phyloP scores from a whole-genome alignment of 2,888 invertebrate species.

The Ophion obscuratus region DNA sequence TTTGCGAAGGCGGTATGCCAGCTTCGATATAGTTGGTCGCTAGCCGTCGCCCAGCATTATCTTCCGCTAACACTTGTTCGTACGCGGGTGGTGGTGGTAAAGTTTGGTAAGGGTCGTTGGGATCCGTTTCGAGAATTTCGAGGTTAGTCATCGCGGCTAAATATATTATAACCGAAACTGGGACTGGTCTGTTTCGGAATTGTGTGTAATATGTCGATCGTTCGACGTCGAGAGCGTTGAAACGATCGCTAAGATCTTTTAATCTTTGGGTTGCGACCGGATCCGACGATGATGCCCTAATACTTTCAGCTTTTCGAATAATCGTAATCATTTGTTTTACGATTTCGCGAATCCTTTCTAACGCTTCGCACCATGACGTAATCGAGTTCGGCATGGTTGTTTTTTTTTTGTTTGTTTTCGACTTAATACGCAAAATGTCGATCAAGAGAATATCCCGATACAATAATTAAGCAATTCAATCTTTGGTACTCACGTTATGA shows the following conservation, averaged over 20 bases:
- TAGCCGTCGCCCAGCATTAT: conserved; percentile 2
- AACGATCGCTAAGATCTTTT: conserved; percentile 19
- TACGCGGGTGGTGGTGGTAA: conserved; percentile 11
- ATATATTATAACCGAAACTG: conserved; percentile 35
- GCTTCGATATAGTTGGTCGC: conserved; percentile 32
- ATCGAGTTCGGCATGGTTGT: conserved; percentile 17
- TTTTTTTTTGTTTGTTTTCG: too few relatives aligned
- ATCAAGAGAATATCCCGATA: conserved; percentile 4
- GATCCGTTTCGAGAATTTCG: conserved; percentile 27
- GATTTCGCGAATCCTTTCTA: conserved; percentile 36
- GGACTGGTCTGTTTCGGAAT: conserved; percentile 8
- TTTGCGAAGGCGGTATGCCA: conserved; percentile 25
- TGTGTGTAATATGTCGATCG: conserved; percentile 14
- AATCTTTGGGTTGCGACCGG: neutral
- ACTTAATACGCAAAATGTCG: neutral
- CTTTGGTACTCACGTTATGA: conserved; percentile 27
- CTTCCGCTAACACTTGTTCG: conserved; percentile 28
- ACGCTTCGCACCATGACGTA: conserved; percentile 6
- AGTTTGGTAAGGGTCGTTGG: conserved; percentile 21
- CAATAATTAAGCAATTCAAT: neutral
- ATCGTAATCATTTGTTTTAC: conserved; percentile 25
- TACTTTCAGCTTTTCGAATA: conserved; percentile 10
- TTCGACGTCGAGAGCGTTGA: conserved; percentile 23
- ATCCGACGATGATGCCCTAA: neutral
- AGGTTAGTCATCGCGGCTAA: conserved; percentile 30